Evolutionary conservation across 2,797 vertebrate species (phyloP), one percentile per base, ranked within the genome.

Genomic region (Glyptemys insculpta): DNA sequence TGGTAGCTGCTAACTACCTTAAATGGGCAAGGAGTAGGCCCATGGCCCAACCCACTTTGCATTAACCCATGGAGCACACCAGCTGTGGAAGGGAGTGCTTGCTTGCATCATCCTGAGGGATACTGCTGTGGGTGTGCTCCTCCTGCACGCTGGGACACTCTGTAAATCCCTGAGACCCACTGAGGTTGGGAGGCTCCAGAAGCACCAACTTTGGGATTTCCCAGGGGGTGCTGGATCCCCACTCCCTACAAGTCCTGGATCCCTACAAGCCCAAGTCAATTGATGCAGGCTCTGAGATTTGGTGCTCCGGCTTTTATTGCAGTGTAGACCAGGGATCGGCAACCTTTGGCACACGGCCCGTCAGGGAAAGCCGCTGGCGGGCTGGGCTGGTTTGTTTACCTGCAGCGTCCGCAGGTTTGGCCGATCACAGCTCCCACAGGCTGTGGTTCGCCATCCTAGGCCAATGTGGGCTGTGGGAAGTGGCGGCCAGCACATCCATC

Each of bases 141-240:
- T 87, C 87, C 11, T 0, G 0, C 7, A 56, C 6, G 41, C 62
- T 79, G 65, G 7, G 18, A 56, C 49, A 78, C 4, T 2, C 27
- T 68, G 31, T 15, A 27, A 86, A 86, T 6, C 29, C 34, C 1
- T 47, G 89, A 86, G 87, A 65, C 62, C 84, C 95, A 94, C 59
- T 80, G 53, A 93, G 50, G 83, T 31, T 4, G 16, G 12, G 47
- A 89, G 85, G 91, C 62, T 89, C 74, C 31, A 62, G 59, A 34
- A 31, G 29, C 29, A 14, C 12, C 29, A 62, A 62, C 31, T 62
- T 62, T 34, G 59, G 29, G 29, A 62, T 62, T 62, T 34, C 59
- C 59, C 31, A 16, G 31, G 56, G 27, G 25, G 11, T 29, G 56
- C 27, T 62, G 59, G 59, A 62, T 15, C 12, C 14, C 59, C 6